Conservation (phyloP, 2,113 vertebrate species). For the Pampusana beccarii region DNA sequence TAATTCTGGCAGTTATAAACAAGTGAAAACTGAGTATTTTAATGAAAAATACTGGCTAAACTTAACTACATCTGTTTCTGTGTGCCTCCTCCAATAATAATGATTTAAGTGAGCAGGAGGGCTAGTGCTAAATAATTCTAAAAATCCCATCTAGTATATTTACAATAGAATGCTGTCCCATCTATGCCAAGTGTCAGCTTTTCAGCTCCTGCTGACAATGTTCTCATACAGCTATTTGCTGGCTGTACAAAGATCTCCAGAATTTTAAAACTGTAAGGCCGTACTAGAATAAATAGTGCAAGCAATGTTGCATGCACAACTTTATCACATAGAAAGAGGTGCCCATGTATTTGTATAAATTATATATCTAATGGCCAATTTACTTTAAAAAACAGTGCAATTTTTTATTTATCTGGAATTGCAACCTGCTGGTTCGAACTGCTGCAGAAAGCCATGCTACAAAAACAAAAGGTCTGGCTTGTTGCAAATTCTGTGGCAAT, state of each 20-base stretch:
- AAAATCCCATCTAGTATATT: neutral
- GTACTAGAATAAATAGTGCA: neutral
- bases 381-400: neutral
- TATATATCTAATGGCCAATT: neutral
- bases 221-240: neutral
- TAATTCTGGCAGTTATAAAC: neutral
- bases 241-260: neutral
- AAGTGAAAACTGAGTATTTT: neutral
- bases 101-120: neutral
- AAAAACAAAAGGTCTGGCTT: neutral
- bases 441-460: neutral
- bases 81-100: neutral
- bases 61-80: neutral
- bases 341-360: neutral
- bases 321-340: neutral
- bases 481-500: neutral
- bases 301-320: neutral
- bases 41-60: neutral
- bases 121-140: neutral
- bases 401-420: neutral
- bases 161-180: neutral
- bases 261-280: neutral
- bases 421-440: neutral
- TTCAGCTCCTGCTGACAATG: neutral
- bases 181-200: neutral